phyloP scores from a whole-genome alignment of 1,140 invertebrate species.

The Aethina tumida region DNA sequence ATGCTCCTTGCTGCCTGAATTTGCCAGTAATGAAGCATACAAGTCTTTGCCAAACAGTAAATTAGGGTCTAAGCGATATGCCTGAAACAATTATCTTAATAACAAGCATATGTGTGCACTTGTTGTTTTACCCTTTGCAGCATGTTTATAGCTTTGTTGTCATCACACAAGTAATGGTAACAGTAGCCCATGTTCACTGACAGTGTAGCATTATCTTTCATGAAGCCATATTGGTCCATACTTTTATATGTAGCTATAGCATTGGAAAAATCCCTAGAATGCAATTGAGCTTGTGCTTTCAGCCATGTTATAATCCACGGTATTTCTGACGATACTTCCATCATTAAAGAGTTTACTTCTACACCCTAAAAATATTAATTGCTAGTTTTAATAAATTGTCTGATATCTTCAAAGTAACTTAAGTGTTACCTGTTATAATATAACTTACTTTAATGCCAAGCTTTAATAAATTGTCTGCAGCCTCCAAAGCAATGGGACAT shows the following conservation, averaged over 20 bases:
- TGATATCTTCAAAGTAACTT: not conserved
- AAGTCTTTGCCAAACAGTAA: conserved; percentile 30
- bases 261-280: conserved; percentile 51
- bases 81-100: conserved; percentile 17
- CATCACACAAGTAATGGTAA: conserved; percentile 50
- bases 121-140: conserved; percentile 37
- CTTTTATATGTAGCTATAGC: conserved; percentile 51
- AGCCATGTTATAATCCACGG: conserved; percentile 59
- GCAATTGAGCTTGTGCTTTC: conserved; percentile 54
- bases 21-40: conserved; percentile 23
- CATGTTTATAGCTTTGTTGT: conserved; percentile 32
- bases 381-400: conserved; percentile 1
- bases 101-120: conserved; percentile 2
- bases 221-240: conserved; percentile 47
- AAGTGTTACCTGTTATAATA: not conserved
- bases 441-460: conserved; percentile 49
- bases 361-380: conserved; percentile 36
- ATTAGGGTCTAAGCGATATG: conserved; percentile 26
- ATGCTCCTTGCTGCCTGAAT: conserved; percentile 26
- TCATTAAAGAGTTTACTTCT: conserved; percentile 58
- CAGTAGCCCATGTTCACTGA: conserved; percentile 55
- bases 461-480: conserved; percentile 55
- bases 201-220: conserved; percentile 57
- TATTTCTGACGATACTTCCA: conserved; percentile 43
- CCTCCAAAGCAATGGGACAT: conserved; percentile 56